Conservation (phyloP, 2,113 vertebrate genomes). For the Neotoma lepida region DNA sequence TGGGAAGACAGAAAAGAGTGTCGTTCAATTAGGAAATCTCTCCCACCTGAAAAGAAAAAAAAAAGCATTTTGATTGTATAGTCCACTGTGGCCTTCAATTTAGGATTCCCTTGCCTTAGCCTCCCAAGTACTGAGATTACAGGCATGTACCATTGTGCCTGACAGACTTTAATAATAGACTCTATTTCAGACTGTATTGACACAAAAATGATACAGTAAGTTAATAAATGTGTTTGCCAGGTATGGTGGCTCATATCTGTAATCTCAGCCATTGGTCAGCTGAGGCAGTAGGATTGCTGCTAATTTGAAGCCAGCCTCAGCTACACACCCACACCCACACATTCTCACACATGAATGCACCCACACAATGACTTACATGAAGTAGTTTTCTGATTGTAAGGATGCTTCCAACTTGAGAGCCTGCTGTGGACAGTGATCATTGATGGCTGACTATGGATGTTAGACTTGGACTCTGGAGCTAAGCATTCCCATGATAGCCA, state of each 20-base stretch:
- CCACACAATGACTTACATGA: neutral
- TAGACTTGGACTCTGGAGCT: neutral
- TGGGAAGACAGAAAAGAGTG: conserved; percentile 5
- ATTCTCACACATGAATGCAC: neutral
- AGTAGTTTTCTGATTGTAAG: neutral
- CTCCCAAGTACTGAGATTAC: neutral
- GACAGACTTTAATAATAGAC: neutral
- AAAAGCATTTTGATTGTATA: neutral
- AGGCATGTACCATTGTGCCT: neutral
- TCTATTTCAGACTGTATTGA: conserved; percentile 37
- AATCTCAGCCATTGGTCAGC: neutral
- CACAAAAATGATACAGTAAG: neutral
- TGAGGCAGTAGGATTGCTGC: neutral
- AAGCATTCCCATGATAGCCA: neutral
- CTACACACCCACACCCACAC: neutral
- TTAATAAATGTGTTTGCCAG: neutral
- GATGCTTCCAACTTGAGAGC: neutral
- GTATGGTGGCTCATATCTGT: neutral
- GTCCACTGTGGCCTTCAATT: neutral
- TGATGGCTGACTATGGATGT: neutral
- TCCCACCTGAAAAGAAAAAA: neutral
- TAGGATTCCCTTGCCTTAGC: neutral
- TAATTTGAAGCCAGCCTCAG: neutral
- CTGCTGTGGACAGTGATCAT: neutral
- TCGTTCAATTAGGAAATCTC: neutral